Conservation (phyloP, 2,888 invertebrate genomes). For the Clusia tigrina region DNA sequence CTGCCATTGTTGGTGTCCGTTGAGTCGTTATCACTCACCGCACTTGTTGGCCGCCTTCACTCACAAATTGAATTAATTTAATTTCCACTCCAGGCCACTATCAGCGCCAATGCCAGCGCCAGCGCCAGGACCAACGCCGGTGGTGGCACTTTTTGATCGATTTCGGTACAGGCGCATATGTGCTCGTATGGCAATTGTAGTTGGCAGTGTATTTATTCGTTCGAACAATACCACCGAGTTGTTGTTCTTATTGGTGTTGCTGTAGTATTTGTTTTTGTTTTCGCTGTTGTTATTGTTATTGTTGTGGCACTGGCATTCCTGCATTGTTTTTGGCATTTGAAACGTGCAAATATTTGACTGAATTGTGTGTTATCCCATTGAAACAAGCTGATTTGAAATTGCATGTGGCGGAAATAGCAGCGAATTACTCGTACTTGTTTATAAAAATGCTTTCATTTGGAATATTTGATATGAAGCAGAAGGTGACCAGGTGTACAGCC, state of each 20-base stretch:
- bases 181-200: neutral
- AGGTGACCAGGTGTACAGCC: no score
- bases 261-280: no score
- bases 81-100: neutral
- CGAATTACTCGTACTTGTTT: no score
- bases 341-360: neutral
- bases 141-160: neutral
- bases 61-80: constrained; percentile 12
- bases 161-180: neutral
- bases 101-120: neutral
- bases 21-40: constrained; percentile 2
- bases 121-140: no score
- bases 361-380: constrained; percentile 1
- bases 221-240: no score
- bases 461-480: no score
- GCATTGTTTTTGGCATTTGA: neutral
- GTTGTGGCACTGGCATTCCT: neutral
- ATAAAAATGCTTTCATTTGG: no score
- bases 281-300: neutral
- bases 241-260: no score
- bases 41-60: constrained; percentile 3
- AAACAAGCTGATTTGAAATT: constrained; percentile 7
- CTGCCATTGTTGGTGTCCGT: constrained; percentile 5
- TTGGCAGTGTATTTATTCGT: neutral
- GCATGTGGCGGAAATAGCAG: no score